A percentile compares a stretch with the other conserved stretches of the same genome.
phyloP scores from a whole-genome alignment of 2,888 invertebrate species.

The Ophioninae sp. region DNA sequence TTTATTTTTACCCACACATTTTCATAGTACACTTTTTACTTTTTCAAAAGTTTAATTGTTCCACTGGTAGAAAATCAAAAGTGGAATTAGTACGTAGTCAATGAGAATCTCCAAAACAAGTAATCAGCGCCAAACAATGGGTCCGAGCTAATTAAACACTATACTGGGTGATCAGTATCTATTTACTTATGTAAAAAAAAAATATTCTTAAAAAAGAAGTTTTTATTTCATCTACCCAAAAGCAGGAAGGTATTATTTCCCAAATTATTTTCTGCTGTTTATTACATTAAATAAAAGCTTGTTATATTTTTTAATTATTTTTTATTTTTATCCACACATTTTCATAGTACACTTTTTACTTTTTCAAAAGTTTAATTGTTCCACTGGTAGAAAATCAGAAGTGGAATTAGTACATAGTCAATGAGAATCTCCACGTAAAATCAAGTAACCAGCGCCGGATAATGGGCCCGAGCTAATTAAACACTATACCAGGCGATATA shows the following conservation, averaged over 20 bases:
- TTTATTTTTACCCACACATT: too few relatives aligned
- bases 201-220: too few relatives aligned
- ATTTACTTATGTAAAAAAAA: too few relatives aligned
- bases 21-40: too few relatives aligned
- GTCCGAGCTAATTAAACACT: background rate
- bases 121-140: background rate
- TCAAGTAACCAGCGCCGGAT: background rate
- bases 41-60: background rate
- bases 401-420: background rate
- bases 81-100: background rate
- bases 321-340: too few relatives aligned
- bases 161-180: background rate
- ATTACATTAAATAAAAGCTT: too few relatives aligned
- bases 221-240: too few relatives aligned
- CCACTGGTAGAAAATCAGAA: background rate
- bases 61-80: background rate
- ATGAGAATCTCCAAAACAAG: background rate
- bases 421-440: background rate
- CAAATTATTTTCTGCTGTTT: too few relatives aligned
- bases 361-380: background rate
- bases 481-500: background rate
- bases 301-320: too few relatives aligned
- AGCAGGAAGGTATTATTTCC: too few relatives aligned
- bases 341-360: too few relatives aligned
- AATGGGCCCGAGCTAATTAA: background rate